Evolutionary conservation across 2,888 invertebrate species (phyloP).

Genomic region (Celastrina argiolus): DNA sequence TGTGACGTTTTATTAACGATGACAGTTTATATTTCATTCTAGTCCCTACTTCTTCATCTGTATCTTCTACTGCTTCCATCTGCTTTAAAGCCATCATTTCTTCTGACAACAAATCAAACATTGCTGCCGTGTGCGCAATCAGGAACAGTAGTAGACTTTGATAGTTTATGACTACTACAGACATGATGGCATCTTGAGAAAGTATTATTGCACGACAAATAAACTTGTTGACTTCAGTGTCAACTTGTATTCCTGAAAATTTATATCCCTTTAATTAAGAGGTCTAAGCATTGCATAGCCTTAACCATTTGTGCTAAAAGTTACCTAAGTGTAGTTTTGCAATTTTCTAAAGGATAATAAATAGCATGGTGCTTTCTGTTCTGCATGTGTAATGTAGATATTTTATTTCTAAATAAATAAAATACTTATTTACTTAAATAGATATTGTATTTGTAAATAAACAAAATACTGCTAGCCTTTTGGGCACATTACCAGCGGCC

Average conservation of each 20-base stretch:
- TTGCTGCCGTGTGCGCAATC: slow-evolving; percentile 11
- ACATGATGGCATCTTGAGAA: slow-evolving; percentile 47
- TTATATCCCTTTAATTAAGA: too few species aligned
- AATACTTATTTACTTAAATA: too few species aligned
- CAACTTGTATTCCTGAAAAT: slow-evolving; percentile 40
- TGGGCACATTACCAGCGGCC: too few species aligned
- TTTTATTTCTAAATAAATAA: too few species aligned
- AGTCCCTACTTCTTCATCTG: neutral
- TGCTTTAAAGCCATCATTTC: neutral
- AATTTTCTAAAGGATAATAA: too few species aligned
- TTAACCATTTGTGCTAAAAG: too few species aligned
- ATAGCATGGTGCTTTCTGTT: too few species aligned
- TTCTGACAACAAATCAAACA: slow-evolving; percentile 11
- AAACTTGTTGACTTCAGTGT: slow-evolving; percentile 41
- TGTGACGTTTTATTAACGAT: slow-evolving; percentile 6
- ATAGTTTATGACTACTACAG: slow-evolving; percentile 26
- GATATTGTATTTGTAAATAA: too few species aligned
- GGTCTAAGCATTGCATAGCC: too few species aligned
- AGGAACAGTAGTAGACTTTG: slow-evolving; percentile 11
- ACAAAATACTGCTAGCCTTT: too few species aligned
- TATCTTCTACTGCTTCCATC: neutral
- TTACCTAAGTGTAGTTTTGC: too few species aligned
- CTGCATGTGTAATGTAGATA: too few species aligned
- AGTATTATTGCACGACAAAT: slow-evolving; percentile 47
- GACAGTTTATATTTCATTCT: neutral